Evolutionary conservation across 2,888 invertebrate genomes (phyloP), one percentile per base, ranked within the genome.

Genomic region (Candidula unifasciata): DNA sequence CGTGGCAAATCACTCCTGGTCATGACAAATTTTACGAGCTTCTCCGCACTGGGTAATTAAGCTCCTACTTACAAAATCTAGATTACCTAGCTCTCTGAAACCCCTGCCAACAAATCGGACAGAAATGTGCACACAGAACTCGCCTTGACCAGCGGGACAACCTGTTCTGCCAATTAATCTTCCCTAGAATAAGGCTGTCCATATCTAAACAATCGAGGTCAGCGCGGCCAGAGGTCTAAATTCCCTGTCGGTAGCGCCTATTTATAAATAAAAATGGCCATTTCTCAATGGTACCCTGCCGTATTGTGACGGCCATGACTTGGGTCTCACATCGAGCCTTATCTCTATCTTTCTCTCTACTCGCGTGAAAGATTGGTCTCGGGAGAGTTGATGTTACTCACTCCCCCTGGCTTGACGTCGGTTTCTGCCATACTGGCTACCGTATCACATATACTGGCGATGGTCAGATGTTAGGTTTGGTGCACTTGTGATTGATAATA

Each of bases 291-390:
- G 13, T 18, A n/a, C 52, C 60, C 60, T 27, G 33, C 81, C 60
- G 73, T 73, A 35, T 71, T 81, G 27, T 81, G 30, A 57, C 73
- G n/a, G 73, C 66, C n/a, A n/a, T 73, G 37, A 37, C 27, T 57
- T 71, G n/a, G 68, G 73, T n/a, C 73, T 73, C 81, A 44, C 73
- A 81, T 71, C 16, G 73, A 18, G 73, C 30, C 54, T 81, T 81
- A 81, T 81, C 81, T 81, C 52, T 35, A 35, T 71, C 73, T 81
- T 73, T 81, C 81, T 81, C 52, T 35, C 60, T 71, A n/a, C 27
- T 57, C 57, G 33, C 60, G 73, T 33, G 71, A 60, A 33, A 71
- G 73, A 81, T 81, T 81, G 60, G 35, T 57, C 81, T 73, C 81
- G 18, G 3, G 73, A 52, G 81, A 52, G 37, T 52, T 30, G 21